Evolutionary conservation across 2,797 vertebrate species (phyloP).

Genomic region (Brachyalestes nurse): DNA sequence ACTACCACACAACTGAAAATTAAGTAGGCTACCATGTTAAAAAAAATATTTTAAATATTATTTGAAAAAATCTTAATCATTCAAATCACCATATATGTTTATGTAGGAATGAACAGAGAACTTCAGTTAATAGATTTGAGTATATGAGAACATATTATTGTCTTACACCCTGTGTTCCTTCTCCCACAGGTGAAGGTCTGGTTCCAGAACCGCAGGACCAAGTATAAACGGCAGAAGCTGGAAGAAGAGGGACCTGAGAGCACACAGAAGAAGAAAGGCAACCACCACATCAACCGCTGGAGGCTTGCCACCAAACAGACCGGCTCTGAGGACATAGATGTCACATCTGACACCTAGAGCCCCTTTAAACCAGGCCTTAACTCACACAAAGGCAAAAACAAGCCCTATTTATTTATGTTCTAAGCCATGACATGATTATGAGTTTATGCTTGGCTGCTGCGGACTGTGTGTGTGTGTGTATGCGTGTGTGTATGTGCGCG

Average conservation of each 20-base stretch:
- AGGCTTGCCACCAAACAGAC: slow-evolving; percentile 95
- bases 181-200: slow-evolving; percentile 92
- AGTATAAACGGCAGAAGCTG: slow-evolving; percentile 98
- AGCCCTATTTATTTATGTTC: slow-evolving; percentile 82
- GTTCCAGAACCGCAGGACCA: slow-evolving; percentile 98
- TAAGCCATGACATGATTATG: slow-evolving; percentile 68
- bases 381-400: slow-evolving; percentile 68
- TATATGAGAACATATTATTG: not conserved
- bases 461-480: slow-evolving; percentile 56
- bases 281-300: slow-evolving; percentile 98
- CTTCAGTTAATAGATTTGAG: not conserved
- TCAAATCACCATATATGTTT: too few relatives aligned
- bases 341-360: slow-evolving; percentile 93
- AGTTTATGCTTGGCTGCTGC: slow-evolving; percentile 64
- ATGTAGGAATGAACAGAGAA: too few relatives aligned
- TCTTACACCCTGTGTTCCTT: not conserved
- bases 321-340: slow-evolving; percentile 94
- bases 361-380: slow-evolving; percentile 35
- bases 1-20: too few relatives aligned
- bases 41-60: too few relatives aligned
- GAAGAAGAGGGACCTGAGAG: slow-evolving; percentile 96
- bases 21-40: too few relatives aligned
- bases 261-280: slow-evolving; percentile 97
- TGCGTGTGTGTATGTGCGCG: slow-evolving; percentile 2
- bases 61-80: too few relatives aligned